phyloP scores from a whole-genome alignment of 1,140 invertebrate species.

The Bombus fervidus region DNA sequence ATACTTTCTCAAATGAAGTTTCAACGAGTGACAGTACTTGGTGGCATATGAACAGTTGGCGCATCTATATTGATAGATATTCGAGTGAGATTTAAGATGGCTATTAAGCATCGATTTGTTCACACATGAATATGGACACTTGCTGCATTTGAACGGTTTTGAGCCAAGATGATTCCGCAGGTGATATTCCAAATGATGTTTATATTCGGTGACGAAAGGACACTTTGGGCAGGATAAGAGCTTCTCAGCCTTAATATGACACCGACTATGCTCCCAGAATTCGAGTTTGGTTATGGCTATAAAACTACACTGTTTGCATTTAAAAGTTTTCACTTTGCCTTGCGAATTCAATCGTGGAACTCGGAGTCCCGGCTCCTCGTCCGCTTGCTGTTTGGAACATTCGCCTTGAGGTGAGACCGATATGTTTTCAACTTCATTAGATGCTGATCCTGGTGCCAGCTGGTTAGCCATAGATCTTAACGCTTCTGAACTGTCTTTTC shows the following conservation, averaged over 20 bases:
- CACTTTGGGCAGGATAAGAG: constrained; percentile 95
- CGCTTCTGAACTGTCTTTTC: constrained; percentile 8
- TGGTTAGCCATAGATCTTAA: constrained; percentile 26
- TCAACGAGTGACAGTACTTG: constrained; percentile 99
- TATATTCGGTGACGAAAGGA: constrained; percentile 99
- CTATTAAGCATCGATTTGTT: constrained; percentile 99
- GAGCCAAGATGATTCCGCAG: constrained; percentile 96
- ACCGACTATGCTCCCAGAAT: constrained; percentile 95
- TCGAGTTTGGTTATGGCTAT: constrained; percentile 93
- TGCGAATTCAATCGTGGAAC: constrained; percentile 90
- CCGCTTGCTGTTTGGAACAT: constrained; percentile 78
- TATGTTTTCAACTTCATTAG: not conserved
- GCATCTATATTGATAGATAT: constrained; percentile 97
- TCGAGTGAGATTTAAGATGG: constrained; percentile 99
- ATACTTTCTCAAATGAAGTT: constrained; percentile 97
- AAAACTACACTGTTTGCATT: constrained; percentile 96
- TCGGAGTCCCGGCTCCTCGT: constrained; percentile 86
- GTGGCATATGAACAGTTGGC: constrained; percentile 97
- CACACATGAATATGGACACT: constrained; percentile 96
- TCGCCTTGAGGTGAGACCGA: constrained; percentile 46
- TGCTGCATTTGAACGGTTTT: constrained; percentile 97
- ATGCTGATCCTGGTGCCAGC: constrained; percentile 9
- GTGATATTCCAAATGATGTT: constrained; percentile 99
- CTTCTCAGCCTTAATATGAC: constrained; percentile 97
- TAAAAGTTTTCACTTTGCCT: constrained; percentile 93